Percentiles rank a stretch among this genome's conserved stretches.
Evolutionary conservation across 2,797 vertebrate genomes (phyloP).

Genomic region (Catharus ustulatus): DNA sequence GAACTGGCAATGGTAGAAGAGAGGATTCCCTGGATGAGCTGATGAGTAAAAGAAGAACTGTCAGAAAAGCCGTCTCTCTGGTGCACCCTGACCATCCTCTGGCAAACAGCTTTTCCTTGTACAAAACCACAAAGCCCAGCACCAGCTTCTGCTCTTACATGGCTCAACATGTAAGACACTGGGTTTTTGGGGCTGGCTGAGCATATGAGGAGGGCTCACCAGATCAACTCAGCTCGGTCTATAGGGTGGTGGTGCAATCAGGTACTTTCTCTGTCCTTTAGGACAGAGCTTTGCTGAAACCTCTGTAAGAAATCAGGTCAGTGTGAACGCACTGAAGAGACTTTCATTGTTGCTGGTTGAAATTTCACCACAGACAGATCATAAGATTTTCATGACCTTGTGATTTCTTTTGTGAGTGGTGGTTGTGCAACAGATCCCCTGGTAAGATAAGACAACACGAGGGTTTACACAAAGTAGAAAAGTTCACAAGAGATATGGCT

Average conservation of each 20-base stretch:
- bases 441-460: constrained; percentile 15
- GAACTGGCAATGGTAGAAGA: not conserved
- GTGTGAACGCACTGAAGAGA: not conserved
- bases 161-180: not conserved
- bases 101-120: not conserved
- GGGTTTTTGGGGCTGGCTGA: not conserved
- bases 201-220: not conserved
- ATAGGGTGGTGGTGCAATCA: not conserved
- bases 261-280: not conserved
- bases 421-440: constrained; percentile 19
- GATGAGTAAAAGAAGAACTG: not conserved
- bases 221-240: not conserved
- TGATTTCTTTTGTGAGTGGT: constrained; percentile 40
- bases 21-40: not conserved
- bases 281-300: not conserved
- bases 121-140: not conserved
- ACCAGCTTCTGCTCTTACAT: not conserved
- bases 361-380: constrained; percentile 18
- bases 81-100: not conserved
- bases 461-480: not conserved
- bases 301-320: not conserved
- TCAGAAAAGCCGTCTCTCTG: not conserved
- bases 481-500: not conserved
- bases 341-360: constrained; percentile 12
- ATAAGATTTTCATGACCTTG: constrained; percentile 24